A percentile compares a stretch with the other conserved stretches of the same genome.
Evolutionary conservation across 1,140 invertebrate species (phyloP).

Genomic region (Formica selysi): DNA sequence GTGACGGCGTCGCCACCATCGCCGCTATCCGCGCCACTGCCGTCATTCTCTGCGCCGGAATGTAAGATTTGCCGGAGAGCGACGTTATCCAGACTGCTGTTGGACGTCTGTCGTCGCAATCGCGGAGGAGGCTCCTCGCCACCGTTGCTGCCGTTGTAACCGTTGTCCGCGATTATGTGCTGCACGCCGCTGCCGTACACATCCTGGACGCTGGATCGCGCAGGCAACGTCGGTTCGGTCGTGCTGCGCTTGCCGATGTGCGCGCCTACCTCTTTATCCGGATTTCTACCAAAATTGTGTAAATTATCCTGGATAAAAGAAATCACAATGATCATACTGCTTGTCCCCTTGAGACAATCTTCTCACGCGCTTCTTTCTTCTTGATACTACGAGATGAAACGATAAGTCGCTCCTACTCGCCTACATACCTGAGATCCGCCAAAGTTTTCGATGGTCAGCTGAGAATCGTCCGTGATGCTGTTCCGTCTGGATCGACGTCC

Average conservation of each 20-base stretch:
- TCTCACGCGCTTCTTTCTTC: neutral
- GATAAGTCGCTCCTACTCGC: neutral
- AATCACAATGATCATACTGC: slow-evolving; percentile 54
- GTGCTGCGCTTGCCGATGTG: slow-evolving; percentile 87
- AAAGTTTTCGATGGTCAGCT: slow-evolving; percentile 96
- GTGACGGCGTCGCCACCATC: slow-evolving; percentile 83
- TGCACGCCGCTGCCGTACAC: slow-evolving; percentile 88
- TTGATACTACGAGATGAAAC: neutral
- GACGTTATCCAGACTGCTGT: slow-evolving; percentile 84
- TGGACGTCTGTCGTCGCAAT: slow-evolving; percentile 87
- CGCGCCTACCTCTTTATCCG: slow-evolving; percentile 91
- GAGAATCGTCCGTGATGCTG: slow-evolving; percentile 94
- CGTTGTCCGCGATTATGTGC: slow-evolving; percentile 89
- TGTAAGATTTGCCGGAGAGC: slow-evolving; percentile 87
- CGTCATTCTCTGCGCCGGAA: slow-evolving; percentile 87
- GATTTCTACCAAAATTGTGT: slow-evolving; percentile 90
- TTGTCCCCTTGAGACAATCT: slow-evolving; percentile 39
- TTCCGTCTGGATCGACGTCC: slow-evolving; percentile 94
- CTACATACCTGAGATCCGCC: slow-evolving; percentile 91
- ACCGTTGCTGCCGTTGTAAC: slow-evolving; percentile 87
- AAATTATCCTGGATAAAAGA: slow-evolving; percentile 87
- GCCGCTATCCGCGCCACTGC: slow-evolving; percentile 83
- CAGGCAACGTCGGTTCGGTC: slow-evolving; percentile 87
- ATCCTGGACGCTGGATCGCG: slow-evolving; percentile 91
- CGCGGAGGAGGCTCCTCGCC: slow-evolving; percentile 84